Base-by-base conservation (phyloP, 1,140 invertebrate species). In the Drosophila tristis region DNA sequence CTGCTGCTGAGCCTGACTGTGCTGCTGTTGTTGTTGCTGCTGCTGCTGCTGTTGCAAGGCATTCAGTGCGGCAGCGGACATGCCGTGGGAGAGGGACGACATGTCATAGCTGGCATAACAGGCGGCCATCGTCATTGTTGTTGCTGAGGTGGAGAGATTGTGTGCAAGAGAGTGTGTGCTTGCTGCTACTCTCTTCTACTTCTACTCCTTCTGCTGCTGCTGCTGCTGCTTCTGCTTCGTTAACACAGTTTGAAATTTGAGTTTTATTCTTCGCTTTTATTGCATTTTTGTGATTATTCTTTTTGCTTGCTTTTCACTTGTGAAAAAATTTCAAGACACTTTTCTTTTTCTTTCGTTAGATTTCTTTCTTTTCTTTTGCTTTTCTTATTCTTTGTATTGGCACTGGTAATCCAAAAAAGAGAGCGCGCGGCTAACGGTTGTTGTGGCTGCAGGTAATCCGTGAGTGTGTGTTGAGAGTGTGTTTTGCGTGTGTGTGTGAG, bases 81-180 rank as follows among this genome's bases (percentile, higher is more conserved):
- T 82, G 49, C 79, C 81, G 74, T 82, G 79, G 70, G 78, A 81
- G 8, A 77, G 63, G 43, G 84, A 84, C 51, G 82, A 87, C 87
- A 92, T 91, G 75, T 92, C 91, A 75, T 92, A 92, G 59, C 90
- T 92, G 56, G 91, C 89, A 74, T 91, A 92, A 55, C 91, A 92
- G 48, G 91, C 91, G 47, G 91, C 90, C 91, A 92, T 92, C 70
- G 91, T 92, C 91, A 92, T 92, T 67, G 75, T 78, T 64, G 63
- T 29, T 9, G 9, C 11, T 50, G 35, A 5, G 35, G 35, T 4
- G 35, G 35, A 39, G 35, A 39, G 35, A 5, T 4, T 39, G 11
- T 39, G 35, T 39, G 35, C 2, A 39, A 39, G 35, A 39, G 35
- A 39, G 35, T 39, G 35, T 39, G 35, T 5, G 35, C 11, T 13